Conservation (phyloP, 2,113 vertebrate genomes). For the Nibea coibor region DNA sequence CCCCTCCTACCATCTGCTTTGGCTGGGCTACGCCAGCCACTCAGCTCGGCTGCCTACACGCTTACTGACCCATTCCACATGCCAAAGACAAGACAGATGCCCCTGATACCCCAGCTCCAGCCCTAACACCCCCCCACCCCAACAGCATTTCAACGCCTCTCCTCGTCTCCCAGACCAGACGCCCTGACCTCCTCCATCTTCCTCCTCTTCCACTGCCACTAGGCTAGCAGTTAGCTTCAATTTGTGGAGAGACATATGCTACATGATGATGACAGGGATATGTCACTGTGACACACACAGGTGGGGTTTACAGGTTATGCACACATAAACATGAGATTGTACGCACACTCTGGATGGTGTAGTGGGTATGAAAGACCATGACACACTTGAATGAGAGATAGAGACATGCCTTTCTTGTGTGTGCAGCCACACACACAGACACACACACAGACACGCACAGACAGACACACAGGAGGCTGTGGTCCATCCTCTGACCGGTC, state of each 20-base stretch:
- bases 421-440: conserved; percentile 10
- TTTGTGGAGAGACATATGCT: conserved; percentile 57
- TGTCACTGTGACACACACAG: conserved; percentile 22
- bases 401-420: neutral
- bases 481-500: conserved; percentile 82
- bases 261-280: conserved; percentile 51
- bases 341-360: neutral
- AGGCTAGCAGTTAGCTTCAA: conserved; percentile 31
- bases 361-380: neutral
- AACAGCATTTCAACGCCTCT: conserved; percentile 68
- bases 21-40: conserved; percentile 60
- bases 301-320: conserved; percentile 17
- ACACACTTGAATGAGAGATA: conserved; percentile 10
- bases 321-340: neutral
- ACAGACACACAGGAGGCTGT: conserved; percentile 60
- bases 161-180: conserved; percentile 60
- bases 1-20: conserved; percentile 70
- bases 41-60: conserved; percentile 56
- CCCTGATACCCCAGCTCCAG: conserved; percentile 62
- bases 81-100: conserved; percentile 79
- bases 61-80: conserved; percentile 75
- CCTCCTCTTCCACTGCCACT: conserved; percentile 38
- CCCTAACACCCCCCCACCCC: neutral
- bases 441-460: conserved; percentile 26
- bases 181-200: conserved; percentile 57